phyloP scores from a whole-genome alignment of 2,113 vertebrate species.

The Aythya baeri region DNA sequence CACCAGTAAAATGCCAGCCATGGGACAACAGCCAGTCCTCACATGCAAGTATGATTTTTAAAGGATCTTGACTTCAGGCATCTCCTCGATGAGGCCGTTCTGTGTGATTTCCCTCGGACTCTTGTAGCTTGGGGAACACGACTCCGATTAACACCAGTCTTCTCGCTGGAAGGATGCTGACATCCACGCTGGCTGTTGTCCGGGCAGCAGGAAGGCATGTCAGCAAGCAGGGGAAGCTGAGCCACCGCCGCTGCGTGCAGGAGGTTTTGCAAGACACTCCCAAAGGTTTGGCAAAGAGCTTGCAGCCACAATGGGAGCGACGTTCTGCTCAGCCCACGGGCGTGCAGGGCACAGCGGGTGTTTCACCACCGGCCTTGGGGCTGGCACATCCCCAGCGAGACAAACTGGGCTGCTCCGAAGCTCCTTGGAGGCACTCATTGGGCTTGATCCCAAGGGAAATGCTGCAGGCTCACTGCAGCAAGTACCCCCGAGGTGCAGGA shows the following conservation, averaged over 20 bases:
- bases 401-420: neutral
- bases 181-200: neutral
- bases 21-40: neutral
- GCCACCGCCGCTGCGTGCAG: fast-evolving
- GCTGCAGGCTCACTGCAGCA: neutral
- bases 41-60: neutral
- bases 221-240: neutral
- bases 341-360: neutral
- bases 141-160: neutral
- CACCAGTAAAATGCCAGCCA: neutral
- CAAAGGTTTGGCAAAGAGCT: neutral
- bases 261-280: neutral
- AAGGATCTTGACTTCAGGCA: neutral
- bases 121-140: neutral
- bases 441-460: neutral
- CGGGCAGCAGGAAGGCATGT: neutral
- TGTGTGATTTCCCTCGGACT: neutral
- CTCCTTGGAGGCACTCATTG: neutral
- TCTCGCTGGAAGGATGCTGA: neutral
- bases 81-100: neutral
- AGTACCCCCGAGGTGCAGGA: neutral
- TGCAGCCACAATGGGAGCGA: neutral
- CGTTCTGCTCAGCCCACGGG: neutral
- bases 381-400: neutral
- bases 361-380: neutral